Percentiles rank a stretch among this genome's conserved stretches.
Evolutionary conservation across 2,888 invertebrate species (phyloP).

Genomic region (Augochlorella aurata): DNA sequence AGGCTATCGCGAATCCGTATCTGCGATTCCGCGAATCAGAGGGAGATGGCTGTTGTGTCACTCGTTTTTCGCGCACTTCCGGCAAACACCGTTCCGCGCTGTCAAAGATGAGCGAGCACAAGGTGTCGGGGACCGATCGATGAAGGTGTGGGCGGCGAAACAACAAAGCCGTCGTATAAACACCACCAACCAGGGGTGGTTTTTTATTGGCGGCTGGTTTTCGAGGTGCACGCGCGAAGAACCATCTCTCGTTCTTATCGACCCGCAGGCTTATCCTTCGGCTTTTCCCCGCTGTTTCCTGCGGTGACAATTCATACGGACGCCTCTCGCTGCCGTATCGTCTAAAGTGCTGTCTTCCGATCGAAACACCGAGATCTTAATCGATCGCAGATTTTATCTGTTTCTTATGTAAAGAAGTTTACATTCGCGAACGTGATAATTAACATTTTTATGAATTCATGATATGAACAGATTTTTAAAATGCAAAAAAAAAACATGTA

Average conservation of each 20-base stretch:
- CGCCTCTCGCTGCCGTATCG: background rate
- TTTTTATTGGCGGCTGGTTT: conserved; percentile 62
- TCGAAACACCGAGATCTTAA: background rate
- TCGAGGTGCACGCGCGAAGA: conserved; percentile 59
- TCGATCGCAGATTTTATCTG: too few relatives aligned
- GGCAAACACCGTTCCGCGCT: conserved; percentile 27
- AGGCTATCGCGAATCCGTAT: conserved; percentile 31
- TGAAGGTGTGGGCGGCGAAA: conserved; percentile 64
- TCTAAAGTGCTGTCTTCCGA: background rate
- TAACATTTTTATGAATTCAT: too few relatives aligned
- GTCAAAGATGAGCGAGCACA: conserved; percentile 62
- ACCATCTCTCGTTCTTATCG: conserved; percentile 60
- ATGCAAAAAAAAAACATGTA: too few relatives aligned
- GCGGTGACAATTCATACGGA: conserved; percentile 33
- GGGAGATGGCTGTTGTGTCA: background rate
- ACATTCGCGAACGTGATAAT: too few relatives aligned
- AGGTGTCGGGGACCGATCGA: conserved; percentile 56
- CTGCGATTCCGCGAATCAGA: conserved; percentile 7
- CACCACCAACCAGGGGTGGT: conserved; percentile 58
- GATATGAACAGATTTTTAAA: too few relatives aligned
- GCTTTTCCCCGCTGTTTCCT: conserved; percentile 32
- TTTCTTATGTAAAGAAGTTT: too few relatives aligned
- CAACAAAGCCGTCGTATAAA: conserved; percentile 63
- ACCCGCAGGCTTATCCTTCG: conserved; percentile 49
- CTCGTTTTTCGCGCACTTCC: conserved; percentile 22